phyloP scores from a whole-genome alignment of 2,888 invertebrate species.

The Hirudinaria manillensis region DNA sequence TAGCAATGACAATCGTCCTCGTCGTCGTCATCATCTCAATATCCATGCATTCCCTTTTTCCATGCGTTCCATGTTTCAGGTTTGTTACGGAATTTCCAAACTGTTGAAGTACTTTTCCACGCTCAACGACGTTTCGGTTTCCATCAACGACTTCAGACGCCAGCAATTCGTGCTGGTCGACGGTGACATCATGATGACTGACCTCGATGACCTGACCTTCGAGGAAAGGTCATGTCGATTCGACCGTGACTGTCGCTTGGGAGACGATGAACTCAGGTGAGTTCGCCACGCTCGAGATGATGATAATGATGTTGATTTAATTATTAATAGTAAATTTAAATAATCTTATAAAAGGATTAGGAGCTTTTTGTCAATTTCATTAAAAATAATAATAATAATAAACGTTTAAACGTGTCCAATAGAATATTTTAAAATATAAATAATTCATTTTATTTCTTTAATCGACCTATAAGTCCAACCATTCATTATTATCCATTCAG shows the following conservation, averaged over 20 bases:
- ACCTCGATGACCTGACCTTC: slow-evolving; percentile 56
- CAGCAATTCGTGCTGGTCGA: slow-evolving; percentile 57
- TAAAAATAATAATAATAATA: too few relatives aligned
- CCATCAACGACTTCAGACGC: slow-evolving; percentile 57
- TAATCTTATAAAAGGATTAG: too few relatives aligned
- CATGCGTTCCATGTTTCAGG: slow-evolving; percentile 36
- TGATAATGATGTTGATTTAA: too few relatives aligned
- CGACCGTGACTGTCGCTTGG: slow-evolving; percentile 41
- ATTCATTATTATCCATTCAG: not conserved
- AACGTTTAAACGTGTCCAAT: too few relatives aligned
- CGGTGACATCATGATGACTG: slow-evolving; percentile 55
- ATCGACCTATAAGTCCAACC: slow-evolving; percentile 31
- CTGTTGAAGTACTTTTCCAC: slow-evolving; percentile 53
- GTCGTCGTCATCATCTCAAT: not conserved
- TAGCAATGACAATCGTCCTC: not conserved
- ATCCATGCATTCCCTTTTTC: not conserved
- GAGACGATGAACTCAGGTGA: not conserved
- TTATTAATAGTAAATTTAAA: too few relatives aligned
- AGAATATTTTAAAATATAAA: not conserved
- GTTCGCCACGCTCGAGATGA: not conserved
- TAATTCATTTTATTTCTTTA: too few relatives aligned
- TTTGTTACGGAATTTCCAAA: slow-evolving; percentile 47
- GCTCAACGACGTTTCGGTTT: slow-evolving; percentile 53
- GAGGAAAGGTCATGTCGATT: slow-evolving; percentile 44
- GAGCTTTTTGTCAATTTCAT: not conserved